Evolutionary conservation across 2,797 vertebrate genomes (phyloP).

Genomic region (Paratrypauchen microcephalus): DNA sequence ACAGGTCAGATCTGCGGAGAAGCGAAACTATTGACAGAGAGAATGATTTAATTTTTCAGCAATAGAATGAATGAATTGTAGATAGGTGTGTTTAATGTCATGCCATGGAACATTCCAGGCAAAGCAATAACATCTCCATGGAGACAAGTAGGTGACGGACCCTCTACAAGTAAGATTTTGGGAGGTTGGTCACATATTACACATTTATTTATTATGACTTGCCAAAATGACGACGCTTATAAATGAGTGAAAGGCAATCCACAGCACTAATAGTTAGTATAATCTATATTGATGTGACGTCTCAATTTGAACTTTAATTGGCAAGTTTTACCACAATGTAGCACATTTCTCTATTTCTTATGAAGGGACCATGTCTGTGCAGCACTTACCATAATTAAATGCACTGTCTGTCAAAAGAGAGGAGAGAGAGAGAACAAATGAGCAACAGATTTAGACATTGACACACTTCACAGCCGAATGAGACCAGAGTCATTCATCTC

Average conservation of each 20-base stretch:
- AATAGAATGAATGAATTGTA: too few relatives aligned
- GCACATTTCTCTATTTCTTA: conserved; percentile 57
- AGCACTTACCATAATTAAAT: conserved; percentile 80
- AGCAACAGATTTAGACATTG: conserved; percentile 28
- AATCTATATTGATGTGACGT: background rate
- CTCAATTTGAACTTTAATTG: background rate
- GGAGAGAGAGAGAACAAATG: conserved; percentile 23
- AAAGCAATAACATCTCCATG: too few relatives aligned
- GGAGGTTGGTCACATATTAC: background rate
- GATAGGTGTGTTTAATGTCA: too few relatives aligned
- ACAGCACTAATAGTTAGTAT: background rate
- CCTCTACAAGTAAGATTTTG: background rate
- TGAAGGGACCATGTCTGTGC: conserved; percentile 11
- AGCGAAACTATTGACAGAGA: too few relatives aligned
- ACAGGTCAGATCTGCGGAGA: too few relatives aligned
- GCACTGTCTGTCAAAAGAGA: conserved; percentile 66
- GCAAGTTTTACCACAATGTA: conserved; percentile 29
- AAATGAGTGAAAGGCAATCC: background rate
- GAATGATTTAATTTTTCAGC: too few relatives aligned
- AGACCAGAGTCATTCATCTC: conserved; percentile 28
- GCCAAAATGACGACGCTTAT: background rate
- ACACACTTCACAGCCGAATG: conserved; percentile 43
- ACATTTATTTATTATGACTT: background rate
- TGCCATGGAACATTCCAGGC: too few relatives aligned
- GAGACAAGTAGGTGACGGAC: too few relatives aligned